A percentile compares a stretch with the other conserved stretches of the same genome.
phyloP scores from a whole-genome alignment of 2,113 vertebrate species.

The Microcebus murinus region DNA sequence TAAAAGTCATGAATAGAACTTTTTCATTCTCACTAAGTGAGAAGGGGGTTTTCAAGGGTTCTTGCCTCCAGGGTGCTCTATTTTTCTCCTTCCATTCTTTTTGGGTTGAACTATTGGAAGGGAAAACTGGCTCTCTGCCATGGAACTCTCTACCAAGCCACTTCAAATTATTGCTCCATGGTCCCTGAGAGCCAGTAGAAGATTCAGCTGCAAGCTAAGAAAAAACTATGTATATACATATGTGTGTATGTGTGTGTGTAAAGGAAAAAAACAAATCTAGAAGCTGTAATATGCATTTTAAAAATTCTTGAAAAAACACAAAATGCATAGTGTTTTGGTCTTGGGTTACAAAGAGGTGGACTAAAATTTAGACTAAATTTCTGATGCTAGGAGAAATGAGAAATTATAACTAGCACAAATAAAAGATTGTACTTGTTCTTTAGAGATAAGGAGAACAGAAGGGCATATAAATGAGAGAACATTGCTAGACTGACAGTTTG shows the following conservation, averaged over 20 bases:
- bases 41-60: slow-evolving; percentile 76
- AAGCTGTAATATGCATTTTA: neutral
- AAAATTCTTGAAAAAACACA: neutral
- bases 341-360: neutral
- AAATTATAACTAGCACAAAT: neutral
- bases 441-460: neutral
- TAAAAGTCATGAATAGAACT: slow-evolving; percentile 78
- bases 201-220: slow-evolving; percentile 80
- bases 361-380: neutral
- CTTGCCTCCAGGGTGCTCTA: slow-evolving; percentile 73
- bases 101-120: slow-evolving; percentile 77
- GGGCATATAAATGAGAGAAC: neutral
- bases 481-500: neutral
- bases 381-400: neutral
- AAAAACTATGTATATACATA: neutral
- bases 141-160: slow-evolving; percentile 76
- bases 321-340: neutral
- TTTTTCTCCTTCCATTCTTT: slow-evolving; percentile 64
- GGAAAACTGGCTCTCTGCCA: slow-evolving; percentile 82
- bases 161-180: slow-evolving; percentile 81
- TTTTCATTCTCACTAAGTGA: slow-evolving; percentile 73
- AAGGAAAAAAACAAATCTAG: neutral
- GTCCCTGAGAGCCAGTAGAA: slow-evolving; percentile 79
- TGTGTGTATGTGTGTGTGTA: neutral
- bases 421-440: neutral